Conservation (phyloP, 2,888 invertebrate genomes). For the Trissolcus japonicus region DNA sequence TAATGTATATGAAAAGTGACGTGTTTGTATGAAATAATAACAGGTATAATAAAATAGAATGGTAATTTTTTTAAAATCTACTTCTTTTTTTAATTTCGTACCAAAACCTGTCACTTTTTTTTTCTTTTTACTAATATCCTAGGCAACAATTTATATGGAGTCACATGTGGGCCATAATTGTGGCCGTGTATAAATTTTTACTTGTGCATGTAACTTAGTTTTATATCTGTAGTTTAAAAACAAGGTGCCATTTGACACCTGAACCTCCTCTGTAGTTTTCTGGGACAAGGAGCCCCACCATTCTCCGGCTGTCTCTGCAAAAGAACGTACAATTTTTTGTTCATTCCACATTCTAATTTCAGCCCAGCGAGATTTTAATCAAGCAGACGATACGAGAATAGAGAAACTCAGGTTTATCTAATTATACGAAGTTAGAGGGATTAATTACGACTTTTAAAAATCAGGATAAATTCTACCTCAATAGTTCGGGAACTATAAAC, state of each 20-base stretch:
- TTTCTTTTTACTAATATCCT: not conserved
- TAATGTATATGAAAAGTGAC: constrained; percentile 47
- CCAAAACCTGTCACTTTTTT: constrained; percentile 13
- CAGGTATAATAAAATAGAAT: constrained; percentile 50
- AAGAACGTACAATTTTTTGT: not conserved
- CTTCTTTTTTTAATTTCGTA: constrained; percentile 11
- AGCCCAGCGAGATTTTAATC: not conserved
- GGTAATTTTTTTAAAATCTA: constrained; percentile 52
- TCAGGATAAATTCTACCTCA: constrained; percentile 75
- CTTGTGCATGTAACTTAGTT: not conserved
- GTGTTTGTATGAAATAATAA: constrained; percentile 52
- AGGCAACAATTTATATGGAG: not conserved
- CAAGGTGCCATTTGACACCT: constrained; percentile 78
- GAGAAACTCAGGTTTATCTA: constrained; percentile 6
- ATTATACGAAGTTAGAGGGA: constrained; percentile 14
- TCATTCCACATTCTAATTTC: not conserved
- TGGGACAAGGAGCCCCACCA: constrained; percentile 82
- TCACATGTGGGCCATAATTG: not conserved
- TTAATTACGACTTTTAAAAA: constrained; percentile 24
- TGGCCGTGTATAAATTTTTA: not conserved
- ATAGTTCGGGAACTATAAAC: constrained; percentile 81
- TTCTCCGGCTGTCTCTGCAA: constrained; percentile 79
- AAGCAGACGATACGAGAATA: not conserved
- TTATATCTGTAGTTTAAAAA: constrained; percentile 52
- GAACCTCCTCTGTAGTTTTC: constrained; percentile 79